Conservation (phyloP, 23 tunicate genomes). For the Trididemnum miniatum region DNA sequence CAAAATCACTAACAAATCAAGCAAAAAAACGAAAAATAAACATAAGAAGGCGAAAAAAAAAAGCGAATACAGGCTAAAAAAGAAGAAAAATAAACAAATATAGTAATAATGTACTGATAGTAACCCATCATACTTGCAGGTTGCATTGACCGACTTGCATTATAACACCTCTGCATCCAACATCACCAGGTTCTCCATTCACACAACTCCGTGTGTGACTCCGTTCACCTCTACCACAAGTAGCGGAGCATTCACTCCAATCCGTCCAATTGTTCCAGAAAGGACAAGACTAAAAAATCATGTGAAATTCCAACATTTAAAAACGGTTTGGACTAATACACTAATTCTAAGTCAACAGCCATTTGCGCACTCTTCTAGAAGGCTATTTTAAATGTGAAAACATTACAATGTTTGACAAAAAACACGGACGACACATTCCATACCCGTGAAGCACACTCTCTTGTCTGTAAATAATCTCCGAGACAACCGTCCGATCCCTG, state of each 20-base stretch:
- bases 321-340: too few species aligned
- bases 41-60: too few species aligned
- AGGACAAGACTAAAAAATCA: slow-evolving; percentile 60
- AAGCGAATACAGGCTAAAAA: too few species aligned
- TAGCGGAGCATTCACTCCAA: slow-evolving; percentile 42
- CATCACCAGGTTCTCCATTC: slow-evolving; percentile 50
- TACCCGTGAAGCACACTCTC: neutral
- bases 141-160: neutral
- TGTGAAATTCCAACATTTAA: too few species aligned
- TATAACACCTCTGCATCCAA: slow-evolving; percentile 41
- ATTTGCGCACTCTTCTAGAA: too few species aligned
- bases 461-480: slow-evolving; percentile 6
- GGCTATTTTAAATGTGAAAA: too few species aligned
- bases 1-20: too few species aligned
- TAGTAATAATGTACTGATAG: too few species aligned
- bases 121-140: neutral
- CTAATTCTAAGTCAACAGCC: too few species aligned
- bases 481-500: slow-evolving; percentile 43
- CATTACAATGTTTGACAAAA: neutral
- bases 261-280: slow-evolving; percentile 49
- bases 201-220: slow-evolving; percentile 39
- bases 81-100: too few species aligned
- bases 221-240: slow-evolving; percentile 63
- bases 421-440: neutral
- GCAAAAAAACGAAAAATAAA: too few species aligned